Evolutionary conservation across 2,797 vertebrate species (phyloP).

Genomic region (Falco naumanni): DNA sequence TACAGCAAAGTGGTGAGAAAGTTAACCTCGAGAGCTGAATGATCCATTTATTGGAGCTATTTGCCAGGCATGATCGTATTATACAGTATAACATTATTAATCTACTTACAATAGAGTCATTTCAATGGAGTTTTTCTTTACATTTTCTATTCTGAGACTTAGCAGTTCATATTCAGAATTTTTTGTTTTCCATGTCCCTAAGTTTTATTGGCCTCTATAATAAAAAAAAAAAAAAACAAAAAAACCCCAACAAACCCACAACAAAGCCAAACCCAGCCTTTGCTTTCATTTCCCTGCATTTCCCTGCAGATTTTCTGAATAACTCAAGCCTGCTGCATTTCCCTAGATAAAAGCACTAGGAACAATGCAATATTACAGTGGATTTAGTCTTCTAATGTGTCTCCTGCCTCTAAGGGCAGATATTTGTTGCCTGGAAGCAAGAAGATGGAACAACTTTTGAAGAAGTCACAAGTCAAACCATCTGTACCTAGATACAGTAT

Average conservation of each 20-base stretch:
- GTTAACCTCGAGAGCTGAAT: background rate
- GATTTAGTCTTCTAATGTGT: background rate
- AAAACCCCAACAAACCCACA: too few relatives aligned
- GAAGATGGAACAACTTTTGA: background rate
- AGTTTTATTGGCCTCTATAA: background rate
- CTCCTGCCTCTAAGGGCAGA: background rate
- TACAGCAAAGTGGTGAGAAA: background rate
- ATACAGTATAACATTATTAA: background rate
- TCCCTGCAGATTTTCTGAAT: background rate
- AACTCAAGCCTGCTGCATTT: background rate
- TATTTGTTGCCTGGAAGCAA: background rate
- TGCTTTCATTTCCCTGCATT: background rate
- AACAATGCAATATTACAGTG: background rate
- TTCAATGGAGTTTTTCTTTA: background rate
- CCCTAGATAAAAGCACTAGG: background rate
- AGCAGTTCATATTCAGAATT: background rate
- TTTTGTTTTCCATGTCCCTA: background rate
- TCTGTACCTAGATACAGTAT: background rate
- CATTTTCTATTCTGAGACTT: background rate
- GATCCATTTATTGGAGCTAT: background rate
- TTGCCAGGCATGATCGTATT: background rate
- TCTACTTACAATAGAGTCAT: background rate
- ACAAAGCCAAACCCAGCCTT: background rate
- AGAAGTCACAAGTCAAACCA: background rate
- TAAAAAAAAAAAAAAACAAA: background rate